These are phyloP conservation scores for Perca fluviatilis DNA, from an alignment of 2,113 vertebrate genomes.

Conservation along the genomic window DNA sequence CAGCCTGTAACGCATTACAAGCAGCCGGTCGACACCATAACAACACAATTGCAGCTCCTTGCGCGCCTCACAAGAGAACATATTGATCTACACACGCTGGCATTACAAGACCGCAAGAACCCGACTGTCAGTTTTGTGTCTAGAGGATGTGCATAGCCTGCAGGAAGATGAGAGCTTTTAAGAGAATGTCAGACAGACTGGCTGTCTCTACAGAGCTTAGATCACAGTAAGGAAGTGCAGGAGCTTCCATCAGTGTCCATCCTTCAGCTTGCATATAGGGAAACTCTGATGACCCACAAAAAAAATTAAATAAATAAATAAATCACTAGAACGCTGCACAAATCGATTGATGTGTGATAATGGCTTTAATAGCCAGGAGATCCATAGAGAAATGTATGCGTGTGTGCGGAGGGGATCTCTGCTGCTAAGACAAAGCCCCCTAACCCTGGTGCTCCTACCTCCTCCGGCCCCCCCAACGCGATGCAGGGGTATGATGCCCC, in stretches of 20 bases:
- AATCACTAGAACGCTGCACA: constrained; percentile 26
- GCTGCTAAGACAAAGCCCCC: constrained; percentile 81
- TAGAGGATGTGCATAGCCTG: constrained; percentile 49
- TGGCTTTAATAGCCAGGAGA: constrained; percentile 40
- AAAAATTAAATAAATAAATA: background rate
- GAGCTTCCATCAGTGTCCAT: constrained; percentile 58
- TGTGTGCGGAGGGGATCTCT: constrained; percentile 37
- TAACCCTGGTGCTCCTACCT: constrained; percentile 83
- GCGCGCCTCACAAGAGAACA: background rate
- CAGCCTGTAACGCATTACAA: constrained; percentile 8
- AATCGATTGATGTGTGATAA: constrained; percentile 53
- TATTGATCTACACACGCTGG: constrained; percentile 38
- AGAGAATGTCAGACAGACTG: constrained; percentile 74
- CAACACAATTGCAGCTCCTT: constrained; percentile 31
- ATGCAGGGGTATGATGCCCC: constrained; percentile 86
- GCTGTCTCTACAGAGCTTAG: constrained; percentile 64
- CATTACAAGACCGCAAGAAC: constrained; percentile 30
- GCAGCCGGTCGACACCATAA: constrained; percentile 37
- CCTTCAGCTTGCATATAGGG: constrained; percentile 8
- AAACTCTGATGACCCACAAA: constrained; percentile 51
- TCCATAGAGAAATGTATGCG: constrained; percentile 38
- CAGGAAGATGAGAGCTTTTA: constrained; percentile 55
- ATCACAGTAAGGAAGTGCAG: constrained; percentile 52
- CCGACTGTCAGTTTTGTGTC: constrained; percentile 44
- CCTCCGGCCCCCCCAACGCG: constrained; percentile 82